Evolutionary conservation across 2,888 invertebrate genomes (phyloP), one percentile per base, ranked within the genome.

Genomic region (Synanthedon tipuliformis): DNA sequence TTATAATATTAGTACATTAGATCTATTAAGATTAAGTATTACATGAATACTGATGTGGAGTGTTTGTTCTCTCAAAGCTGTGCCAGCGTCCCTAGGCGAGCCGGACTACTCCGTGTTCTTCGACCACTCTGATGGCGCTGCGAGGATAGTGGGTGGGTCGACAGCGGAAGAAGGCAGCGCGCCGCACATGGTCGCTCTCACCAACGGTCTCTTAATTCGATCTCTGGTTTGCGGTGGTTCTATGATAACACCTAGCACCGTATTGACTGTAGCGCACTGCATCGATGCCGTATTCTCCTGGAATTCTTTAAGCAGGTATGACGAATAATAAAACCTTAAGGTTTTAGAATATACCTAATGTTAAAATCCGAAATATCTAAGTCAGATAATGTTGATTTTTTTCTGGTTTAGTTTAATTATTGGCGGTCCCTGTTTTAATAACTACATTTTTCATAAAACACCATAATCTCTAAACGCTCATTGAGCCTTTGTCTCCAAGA

Each of bases 211-310:
- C 0, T 0, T 69, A 0, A 10, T 77, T 55, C 61, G 71, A 4
- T 71, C 61, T 45, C 71, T 73, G 54, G 4, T 74, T 3, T 83
- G 82, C 54, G 82, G 82, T 0, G 81, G 69, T 0, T 81, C 82
- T 13, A 50, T 82, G 4, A 55, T 83, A 48, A 50, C 60, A 1
- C 53, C 16, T 1, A 58, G 73, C 1, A 66, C 65, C 15, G 65
- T 81, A 1, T 63, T 82, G 12, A 82, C 81, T 0, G 83, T 83
- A 2, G 82, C 83, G 1, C 82, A 83, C 52, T 83, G 83, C 55
- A 72, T 81, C 51, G 69, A 51, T 0, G 65, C 66, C 40, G 70
- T 66, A 0, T 68, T 61, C 60, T 64, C 63, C 53, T 59, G 23
- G 23, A 34, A 34, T 34, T 8, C 34, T 34, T 34, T 34, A 8